Evolutionary conservation across 2,888 invertebrate species (phyloP).

Genomic region (Malachius bipustulatus): DNA sequence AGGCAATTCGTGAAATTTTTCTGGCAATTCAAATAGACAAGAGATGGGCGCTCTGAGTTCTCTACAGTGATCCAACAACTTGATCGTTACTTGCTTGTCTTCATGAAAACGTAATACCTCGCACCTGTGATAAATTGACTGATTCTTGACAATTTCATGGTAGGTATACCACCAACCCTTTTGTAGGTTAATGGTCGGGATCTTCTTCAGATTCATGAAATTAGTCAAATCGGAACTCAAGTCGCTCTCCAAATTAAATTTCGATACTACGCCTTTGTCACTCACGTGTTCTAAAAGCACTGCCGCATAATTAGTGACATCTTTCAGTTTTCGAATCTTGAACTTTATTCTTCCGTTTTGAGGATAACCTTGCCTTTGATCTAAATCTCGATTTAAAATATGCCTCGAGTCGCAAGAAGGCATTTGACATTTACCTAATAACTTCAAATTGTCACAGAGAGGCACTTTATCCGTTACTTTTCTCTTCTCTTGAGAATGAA

Average conservation of each 20-base stretch:
- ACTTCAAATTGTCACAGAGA: conserved; percentile 49
- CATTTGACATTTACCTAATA: conserved; percentile 53
- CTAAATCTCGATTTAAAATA: conserved; percentile 43
- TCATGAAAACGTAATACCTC: conserved; percentile 20
- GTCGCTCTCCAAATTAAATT: too few species aligned
- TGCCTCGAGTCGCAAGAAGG: conserved; percentile 51
- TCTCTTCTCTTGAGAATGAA: conserved; percentile 34
- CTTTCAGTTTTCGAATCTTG: conserved; percentile 43
- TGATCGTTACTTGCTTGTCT: conserved; percentile 36
- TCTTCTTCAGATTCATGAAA: too few species aligned
- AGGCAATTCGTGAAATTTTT: conserved; percentile 39
- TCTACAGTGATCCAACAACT: conserved; percentile 49
- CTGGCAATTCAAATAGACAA: conserved; percentile 41
- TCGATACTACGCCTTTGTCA: too few species aligned
- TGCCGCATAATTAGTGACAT: conserved; percentile 51
- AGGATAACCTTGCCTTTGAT: conserved; percentile 43
- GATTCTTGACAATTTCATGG: conserved; percentile 18
- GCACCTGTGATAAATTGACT: conserved; percentile 19
- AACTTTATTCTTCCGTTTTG: conserved; percentile 45
- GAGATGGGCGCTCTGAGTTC: conserved; percentile 35
- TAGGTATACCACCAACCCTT: conserved; percentile 17
- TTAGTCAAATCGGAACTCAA: too few species aligned
- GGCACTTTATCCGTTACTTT: conserved; percentile 37
- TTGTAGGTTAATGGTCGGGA: conserved; percentile 8
- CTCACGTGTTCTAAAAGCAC: conserved; percentile 43